Conservation (phyloP, 2,888 invertebrate species). For the Achlya flavicornis region DNA sequence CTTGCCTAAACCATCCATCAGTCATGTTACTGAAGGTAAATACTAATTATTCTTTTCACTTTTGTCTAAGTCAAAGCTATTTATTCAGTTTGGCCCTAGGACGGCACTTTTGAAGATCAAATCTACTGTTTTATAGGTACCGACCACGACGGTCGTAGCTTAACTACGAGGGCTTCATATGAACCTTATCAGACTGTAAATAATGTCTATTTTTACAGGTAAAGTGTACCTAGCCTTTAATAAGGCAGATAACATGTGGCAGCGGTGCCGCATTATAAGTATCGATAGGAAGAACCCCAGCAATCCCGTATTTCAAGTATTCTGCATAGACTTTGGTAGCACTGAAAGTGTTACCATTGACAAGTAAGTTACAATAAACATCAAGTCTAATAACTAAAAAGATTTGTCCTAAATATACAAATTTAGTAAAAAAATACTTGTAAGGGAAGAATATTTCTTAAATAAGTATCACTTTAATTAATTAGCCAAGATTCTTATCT, state of each 20-base stretch:
- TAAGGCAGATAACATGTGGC: conserved; percentile 85
- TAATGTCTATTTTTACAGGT: conserved; percentile 63
- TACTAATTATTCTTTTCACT: neutral
- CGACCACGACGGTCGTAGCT: too few relatives aligned
- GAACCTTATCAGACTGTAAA: neutral
- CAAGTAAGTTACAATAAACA: conserved; percentile 65
- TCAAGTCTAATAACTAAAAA: neutral
- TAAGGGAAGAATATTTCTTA: too few relatives aligned
- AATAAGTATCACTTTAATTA: too few relatives aligned
- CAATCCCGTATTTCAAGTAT: conserved; percentile 76
- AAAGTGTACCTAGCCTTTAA: conserved; percentile 86
- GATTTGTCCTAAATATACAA: too few relatives aligned
- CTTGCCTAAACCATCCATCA: conserved; percentile 57
- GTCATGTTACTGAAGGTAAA: conserved; percentile 63
- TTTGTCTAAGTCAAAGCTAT: too few relatives aligned
- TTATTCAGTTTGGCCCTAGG: too few relatives aligned
- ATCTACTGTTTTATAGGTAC: too few relatives aligned
- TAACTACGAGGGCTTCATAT: neutral
- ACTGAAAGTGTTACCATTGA: conserved; percentile 72
- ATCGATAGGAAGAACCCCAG: conserved; percentile 51
- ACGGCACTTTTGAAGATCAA: too few relatives aligned
- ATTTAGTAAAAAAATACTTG: too few relatives aligned
- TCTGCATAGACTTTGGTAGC: conserved; percentile 87
- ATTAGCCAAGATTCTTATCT: too few relatives aligned
- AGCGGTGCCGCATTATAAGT: conserved; percentile 83